Evolutionary conservation across 2,888 invertebrate genomes (phyloP).

Genomic region (Zygaena filipendulae): DNA sequence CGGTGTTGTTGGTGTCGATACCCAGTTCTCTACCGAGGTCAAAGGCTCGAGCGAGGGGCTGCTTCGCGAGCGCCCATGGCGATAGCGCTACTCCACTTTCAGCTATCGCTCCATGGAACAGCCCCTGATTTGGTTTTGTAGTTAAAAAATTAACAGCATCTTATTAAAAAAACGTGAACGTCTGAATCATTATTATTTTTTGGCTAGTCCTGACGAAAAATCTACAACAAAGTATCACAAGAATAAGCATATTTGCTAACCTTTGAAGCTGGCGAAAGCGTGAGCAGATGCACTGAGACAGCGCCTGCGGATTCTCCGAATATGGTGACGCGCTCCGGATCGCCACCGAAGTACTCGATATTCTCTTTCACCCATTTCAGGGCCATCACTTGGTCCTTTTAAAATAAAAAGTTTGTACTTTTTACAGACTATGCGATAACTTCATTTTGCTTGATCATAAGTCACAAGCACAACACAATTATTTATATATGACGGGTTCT

Average conservation of each 20-base stretch:
- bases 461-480: too few species aligned
- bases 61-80: conserved; percentile 69
- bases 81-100: conserved; percentile 71
- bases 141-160: too few species aligned
- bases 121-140: conserved; percentile 47
- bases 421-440: conserved; percentile 2
- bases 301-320: conserved; percentile 73
- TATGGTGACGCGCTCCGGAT: conserved; percentile 65
- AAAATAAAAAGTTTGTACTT: conserved; percentile 8
- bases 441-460: too few species aligned
- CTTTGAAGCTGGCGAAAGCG: conserved; percentile 64
- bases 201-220: too few species aligned
- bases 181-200: too few species aligned
- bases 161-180: too few species aligned
- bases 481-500: too few species aligned
- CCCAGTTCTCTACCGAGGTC: conserved; percentile 68
- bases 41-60: conserved; percentile 60
- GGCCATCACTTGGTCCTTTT: conserved; percentile 70
- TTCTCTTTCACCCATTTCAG: conserved; percentile 71
- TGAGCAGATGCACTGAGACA: conserved; percentile 68
- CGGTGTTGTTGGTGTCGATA: conserved; percentile 66
- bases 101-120: conserved; percentile 72
- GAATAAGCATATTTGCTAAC: too few species aligned
- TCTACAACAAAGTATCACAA: too few species aligned
- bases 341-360: conserved; percentile 70